phyloP scores from a whole-genome alignment of 2,888 invertebrate genomes.

The Metalampra italica region DNA sequence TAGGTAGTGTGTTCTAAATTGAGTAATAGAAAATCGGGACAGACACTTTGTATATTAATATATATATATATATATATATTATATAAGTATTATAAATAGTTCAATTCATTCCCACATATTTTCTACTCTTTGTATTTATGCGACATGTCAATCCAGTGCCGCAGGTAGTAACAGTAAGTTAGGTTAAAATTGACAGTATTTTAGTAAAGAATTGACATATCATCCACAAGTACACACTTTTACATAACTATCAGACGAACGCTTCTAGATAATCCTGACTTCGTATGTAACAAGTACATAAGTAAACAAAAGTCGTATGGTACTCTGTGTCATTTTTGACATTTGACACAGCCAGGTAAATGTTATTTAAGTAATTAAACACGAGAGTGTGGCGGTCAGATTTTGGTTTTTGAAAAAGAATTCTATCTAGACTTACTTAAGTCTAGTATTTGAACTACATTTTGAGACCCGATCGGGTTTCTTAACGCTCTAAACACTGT shows the following conservation, averaged over 20 bases:
- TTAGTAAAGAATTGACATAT: conserved; percentile 39
- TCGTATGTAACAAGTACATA: conserved; percentile 29
- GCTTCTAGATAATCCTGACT: conserved; percentile 21
- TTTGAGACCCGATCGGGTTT: no score
- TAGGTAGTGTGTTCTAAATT: conserved; percentile 51
- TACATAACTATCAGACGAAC: conserved; percentile 29
- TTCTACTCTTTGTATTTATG: conserved; percentile 41
- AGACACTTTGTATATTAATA: conserved; percentile 36
- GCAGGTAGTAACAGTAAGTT: conserved; percentile 7
- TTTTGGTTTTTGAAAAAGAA: no score
- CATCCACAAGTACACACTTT: conserved; percentile 29
- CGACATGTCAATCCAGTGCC: conserved; percentile 48
- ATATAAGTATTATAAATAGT: conserved; percentile 25
- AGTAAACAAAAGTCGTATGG: conserved; percentile 4
- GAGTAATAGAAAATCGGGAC: conserved; percentile 53
- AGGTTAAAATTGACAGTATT: conserved; percentile 36
- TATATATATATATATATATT: conserved; percentile 21
- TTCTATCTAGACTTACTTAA: no score
- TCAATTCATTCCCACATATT: conserved; percentile 32
- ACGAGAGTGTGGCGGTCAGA: no score
- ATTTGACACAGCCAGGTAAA: no score
- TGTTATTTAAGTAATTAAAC: no score
- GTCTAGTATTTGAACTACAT: no score
- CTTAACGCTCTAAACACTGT: no score
- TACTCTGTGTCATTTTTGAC: no score